A percentile compares a stretch with the other conserved stretches of the same genome.
These are phyloP conservation scores for Rugalucina vietnamica DNA, from an alignment of 2,888 invertebrate genomes.

Conservation along the genomic window DNA sequence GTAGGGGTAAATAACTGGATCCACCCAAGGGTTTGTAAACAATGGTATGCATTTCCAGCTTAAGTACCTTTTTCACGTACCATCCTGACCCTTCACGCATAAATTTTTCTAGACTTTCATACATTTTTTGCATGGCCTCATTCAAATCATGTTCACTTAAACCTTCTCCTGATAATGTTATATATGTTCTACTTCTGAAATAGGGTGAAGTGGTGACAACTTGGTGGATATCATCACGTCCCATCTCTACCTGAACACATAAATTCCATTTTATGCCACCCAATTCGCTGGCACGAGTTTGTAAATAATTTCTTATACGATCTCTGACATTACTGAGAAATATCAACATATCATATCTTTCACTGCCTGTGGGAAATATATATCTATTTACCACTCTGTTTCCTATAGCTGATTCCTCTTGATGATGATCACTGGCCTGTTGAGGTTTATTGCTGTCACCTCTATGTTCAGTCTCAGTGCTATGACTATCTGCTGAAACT, in stretches of 20 bases:
- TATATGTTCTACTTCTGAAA: constrained; percentile 33
- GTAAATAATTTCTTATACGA: constrained; percentile 22
- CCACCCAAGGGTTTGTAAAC: constrained; percentile 48
- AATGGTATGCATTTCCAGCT: constrained; percentile 45
- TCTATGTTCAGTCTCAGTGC: background rate
- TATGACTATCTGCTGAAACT: too few species aligned
- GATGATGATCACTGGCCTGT: too few species aligned
- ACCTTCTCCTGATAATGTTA: constrained; percentile 15
- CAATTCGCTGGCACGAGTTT: constrained; percentile 16
- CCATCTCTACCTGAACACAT: constrained; percentile 45
- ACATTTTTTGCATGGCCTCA: constrained; percentile 60
- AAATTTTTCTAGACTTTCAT: constrained; percentile 53
- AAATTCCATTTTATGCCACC: constrained; percentile 55
- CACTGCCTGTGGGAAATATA: background rate
- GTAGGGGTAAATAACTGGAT: constrained; percentile 49
- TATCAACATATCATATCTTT: constrained; percentile 43
- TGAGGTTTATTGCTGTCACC: background rate
- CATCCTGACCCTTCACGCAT: constrained; percentile 58
- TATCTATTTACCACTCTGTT: background rate
- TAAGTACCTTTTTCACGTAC: constrained; percentile 47
- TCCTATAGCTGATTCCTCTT: too few species aligned
- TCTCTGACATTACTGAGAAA: constrained; percentile 40
- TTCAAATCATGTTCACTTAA: constrained; percentile 37
- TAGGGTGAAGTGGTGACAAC: constrained; percentile 11
- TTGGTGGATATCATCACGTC: constrained; percentile 28